Base-by-base conservation (phyloP, 2,888 invertebrate species). In the Fragum fragum region DNA sequence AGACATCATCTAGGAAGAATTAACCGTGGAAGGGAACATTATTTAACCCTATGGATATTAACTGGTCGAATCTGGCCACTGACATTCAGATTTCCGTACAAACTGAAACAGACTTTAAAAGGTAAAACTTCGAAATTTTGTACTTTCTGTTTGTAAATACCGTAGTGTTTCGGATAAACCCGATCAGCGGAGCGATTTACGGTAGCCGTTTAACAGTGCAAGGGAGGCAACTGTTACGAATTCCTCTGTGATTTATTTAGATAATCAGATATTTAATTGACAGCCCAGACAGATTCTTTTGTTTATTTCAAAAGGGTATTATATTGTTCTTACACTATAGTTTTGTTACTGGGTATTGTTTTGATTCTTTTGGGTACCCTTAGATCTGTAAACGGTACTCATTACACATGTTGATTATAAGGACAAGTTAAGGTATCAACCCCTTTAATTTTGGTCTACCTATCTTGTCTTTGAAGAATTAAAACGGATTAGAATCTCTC, bases 81-180 rank as follows among this genome's bases (percentile, higher is more conserved):
- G 89, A 89, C 73, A 80, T 89, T 61, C 89, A 89, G 74, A 89
- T 89, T 73, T 87, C 89, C 36, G 88, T 89, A 74, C 87, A 89
- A 77, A 88, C 89, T 26, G 89, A 86, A 72, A 85, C 86, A 36
- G 86, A 80, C 70, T 66, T 85, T 47, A 85, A 86, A 79, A 86
- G 83, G 86, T 86, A 86, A 63, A 70, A 66, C 53, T 78, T 61
- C 47, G 18, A 55, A 42, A 66, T 42, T 63, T 66, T 66, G 66
- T 57, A 42, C 47, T 73, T 77, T 68, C 72, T 73, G 66, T 55
- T 63, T 59, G 53, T 36, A 59, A 29, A 57, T 66, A 42, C 66
- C 66, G 66, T 66, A 66, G 66, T 66, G 66, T 23, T 42, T 39
- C 66, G 42, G 42, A 42, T 66, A 66, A 36, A 42, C 32, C 42